Evolutionary conservation across 2,113 vertebrate genomes (phyloP), one percentile per base, ranked within the genome.

Genomic region (Colossoma macropomum): DNA sequence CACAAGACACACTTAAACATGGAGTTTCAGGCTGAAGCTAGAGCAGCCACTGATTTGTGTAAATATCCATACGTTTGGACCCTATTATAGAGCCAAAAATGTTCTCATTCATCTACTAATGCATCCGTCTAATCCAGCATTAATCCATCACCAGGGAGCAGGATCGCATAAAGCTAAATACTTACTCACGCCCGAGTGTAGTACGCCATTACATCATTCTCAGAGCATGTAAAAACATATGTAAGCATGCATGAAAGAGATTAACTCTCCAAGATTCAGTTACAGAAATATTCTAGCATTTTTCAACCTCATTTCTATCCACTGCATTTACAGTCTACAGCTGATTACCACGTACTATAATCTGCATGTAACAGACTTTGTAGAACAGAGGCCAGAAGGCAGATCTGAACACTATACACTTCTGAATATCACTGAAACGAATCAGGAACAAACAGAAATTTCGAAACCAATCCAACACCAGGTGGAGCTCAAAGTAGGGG

Each of bases 1-100:
- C 78, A 76, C 38, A 19, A 65, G 63, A 70, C 72, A 34, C 62
- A 23, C 59, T 59, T 80, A 8, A 73, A 32, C 63, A 56, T 19
- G 17, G 41, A 25, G 19, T 52, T 68, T 78, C 28, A 66, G 62
- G 45, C 45, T 48, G 48, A 17, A 12, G 52, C 16, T 74, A 30
- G 45, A 66, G 48, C 23, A 75, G 25, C 32, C 38, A 32, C 6
- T 28, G 5, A 70, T 70, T 75, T 76, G 45, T 69, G 23, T 69
- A 62, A 69, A 80, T 80, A 66, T 21, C 7, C 50, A 79, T 30
- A 69, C 73, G 79, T 84, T 62, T 70, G 52, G 72, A 34, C 34
- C 12, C 9, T 62, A 28, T 71, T 72, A 54, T 65, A 19, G 0
- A 15, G 72, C 72, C 83, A 80, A 50, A 68, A 48, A 79, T 60